Evolutionary conservation across 2,113 vertebrate species (phyloP).

Genomic region (Egretta garzetta): DNA sequence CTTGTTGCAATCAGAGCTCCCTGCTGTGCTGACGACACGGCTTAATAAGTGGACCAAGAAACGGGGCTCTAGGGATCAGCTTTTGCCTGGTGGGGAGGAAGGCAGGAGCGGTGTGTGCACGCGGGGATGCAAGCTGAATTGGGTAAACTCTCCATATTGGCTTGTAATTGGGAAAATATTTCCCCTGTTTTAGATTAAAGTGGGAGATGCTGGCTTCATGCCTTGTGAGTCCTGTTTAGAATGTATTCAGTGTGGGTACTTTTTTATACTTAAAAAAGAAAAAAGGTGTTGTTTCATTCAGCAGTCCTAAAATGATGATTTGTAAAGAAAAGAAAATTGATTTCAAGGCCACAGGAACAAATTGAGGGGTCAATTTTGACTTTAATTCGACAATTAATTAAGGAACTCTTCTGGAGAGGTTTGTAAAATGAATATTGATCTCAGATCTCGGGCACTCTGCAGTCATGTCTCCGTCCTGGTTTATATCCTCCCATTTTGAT

Average conservation of each 20-base stretch:
- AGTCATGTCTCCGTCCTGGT: slow-evolving; percentile 45
- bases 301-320: background rate
- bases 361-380: slow-evolving; percentile 53
- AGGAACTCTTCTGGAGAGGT: slow-evolving; percentile 52
- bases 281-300: background rate
- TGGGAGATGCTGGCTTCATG: background rate
- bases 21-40: accelerated
- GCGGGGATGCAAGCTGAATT: accelerated
- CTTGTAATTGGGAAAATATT: background rate
- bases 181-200: background rate
- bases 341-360: slow-evolving; percentile 36
- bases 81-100: background rate
- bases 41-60: background rate
- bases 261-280: background rate
- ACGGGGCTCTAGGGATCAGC: background rate
- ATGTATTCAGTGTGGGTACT: background rate
- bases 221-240: background rate
- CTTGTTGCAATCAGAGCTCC: background rate
- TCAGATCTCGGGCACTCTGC: slow-evolving; percentile 1
- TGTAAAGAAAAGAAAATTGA: slow-evolving; percentile 37
- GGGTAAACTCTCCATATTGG: background rate
- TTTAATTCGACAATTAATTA: slow-evolving; percentile 69
- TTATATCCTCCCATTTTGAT: slow-evolving; percentile 16
- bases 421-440: slow-evolving; percentile 65
- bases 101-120: accelerated